Conservation (phyloP, 2,797 vertebrate species). For the Columba guinea region DNA sequence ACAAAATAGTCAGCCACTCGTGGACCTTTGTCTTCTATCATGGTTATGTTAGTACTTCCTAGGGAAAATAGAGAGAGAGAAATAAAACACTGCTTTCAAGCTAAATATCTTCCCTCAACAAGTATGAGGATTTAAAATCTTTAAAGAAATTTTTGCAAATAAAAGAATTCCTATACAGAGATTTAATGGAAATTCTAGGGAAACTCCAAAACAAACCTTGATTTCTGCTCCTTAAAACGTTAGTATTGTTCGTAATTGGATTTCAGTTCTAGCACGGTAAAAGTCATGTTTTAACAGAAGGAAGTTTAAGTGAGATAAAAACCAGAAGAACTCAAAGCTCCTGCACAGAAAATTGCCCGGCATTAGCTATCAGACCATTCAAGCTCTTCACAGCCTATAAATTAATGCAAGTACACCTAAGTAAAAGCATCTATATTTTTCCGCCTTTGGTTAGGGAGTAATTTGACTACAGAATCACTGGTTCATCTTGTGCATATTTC, state of each 20-base stretch:
- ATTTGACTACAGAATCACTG: neutral
- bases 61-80: slow-evolving; percentile 9
- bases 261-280: neutral
- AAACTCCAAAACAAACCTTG: neutral
- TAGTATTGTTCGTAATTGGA: neutral
- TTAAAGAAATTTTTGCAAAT: neutral
- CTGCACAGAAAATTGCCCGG: neutral
- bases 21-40: slow-evolving; percentile 97
- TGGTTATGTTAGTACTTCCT: slow-evolving; percentile 81
- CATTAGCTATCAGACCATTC: neutral
- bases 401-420: neutral
- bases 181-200: neutral
- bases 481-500: neutral
- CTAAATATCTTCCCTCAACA: neutral
- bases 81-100: neutral
- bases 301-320: neutral
- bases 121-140: neutral
- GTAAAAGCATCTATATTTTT: neutral
- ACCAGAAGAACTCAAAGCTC: neutral
- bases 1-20: slow-evolving; percentile 99
- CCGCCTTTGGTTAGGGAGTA: neutral
- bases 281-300: neutral
- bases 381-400: neutral
- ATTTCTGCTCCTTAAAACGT: neutral
- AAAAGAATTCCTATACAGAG: neutral